Percentiles rank a stretch among this genome's conserved stretches.
These are phyloP conservation scores for Pongo abelii DNA, from an alignment of 2,113 vertebrate genomes.

Conservation along the genomic window DNA sequence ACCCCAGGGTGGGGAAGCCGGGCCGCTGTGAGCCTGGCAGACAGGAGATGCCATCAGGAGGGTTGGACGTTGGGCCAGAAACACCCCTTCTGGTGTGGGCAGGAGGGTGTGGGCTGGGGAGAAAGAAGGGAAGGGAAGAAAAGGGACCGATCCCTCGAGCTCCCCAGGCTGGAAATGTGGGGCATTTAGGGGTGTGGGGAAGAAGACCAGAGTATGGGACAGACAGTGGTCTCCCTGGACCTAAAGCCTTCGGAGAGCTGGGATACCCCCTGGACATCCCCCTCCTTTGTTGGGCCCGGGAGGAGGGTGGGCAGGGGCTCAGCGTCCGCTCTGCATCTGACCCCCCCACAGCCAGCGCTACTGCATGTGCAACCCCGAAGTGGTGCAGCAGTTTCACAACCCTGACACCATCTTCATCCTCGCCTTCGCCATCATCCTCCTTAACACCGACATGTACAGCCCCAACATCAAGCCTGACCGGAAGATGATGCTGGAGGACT, in stretches of 20 bases:
- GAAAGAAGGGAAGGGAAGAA: background rate
- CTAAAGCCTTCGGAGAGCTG: background rate
- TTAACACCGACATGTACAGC: conserved; percentile 99
- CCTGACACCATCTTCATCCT: conserved; percentile 99
- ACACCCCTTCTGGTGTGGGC: background rate
- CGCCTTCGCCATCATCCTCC: conserved; percentile 98
- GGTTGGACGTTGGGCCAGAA: no score
- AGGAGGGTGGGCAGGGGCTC: background rate
- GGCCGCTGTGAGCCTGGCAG: background rate
- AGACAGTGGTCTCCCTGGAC: background rate
- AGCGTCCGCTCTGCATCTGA: background rate
- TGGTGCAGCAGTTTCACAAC: conserved; percentile 99
- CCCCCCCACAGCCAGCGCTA: conserved; percentile 93
- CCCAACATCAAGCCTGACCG: conserved; percentile 99
- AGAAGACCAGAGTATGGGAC: no score
- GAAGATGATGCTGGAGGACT: conserved; percentile 99
- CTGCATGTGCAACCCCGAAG: conserved; percentile 99
- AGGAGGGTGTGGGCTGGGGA: background rate
- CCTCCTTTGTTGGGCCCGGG: accelerated
- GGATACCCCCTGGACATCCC: accelerated
- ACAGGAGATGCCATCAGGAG: background rate
- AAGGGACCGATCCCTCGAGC: background rate
- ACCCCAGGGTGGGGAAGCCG: background rate
- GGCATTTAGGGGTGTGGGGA: background rate
- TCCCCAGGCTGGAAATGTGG: background rate